phyloP scores from a whole-genome alignment of 2,113 vertebrate species.

The Syrrhaptes paradoxus region DNA sequence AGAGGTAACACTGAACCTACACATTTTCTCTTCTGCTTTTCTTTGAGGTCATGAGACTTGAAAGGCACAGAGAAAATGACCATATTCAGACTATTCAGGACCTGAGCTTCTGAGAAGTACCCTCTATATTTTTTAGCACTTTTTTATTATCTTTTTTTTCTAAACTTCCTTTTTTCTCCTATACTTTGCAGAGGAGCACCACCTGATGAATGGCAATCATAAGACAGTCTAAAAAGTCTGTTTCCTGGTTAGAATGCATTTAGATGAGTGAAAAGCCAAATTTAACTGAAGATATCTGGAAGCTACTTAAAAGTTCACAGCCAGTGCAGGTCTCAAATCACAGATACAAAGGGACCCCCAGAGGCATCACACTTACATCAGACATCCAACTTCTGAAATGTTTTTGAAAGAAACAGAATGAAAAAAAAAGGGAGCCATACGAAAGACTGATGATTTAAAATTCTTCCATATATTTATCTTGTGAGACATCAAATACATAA shows the following conservation, averaged over 20 bases:
- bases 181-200: not conserved
- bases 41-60: not conserved
- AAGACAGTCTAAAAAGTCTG: not conserved
- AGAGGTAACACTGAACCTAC: not conserved
- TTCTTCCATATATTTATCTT: not conserved
- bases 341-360: not conserved
- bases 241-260: not conserved
- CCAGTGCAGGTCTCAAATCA: not conserved
- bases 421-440: not conserved
- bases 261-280: not conserved
- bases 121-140: not conserved
- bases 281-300: not conserved
- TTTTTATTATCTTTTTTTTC: too few relatives aligned
- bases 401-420: not conserved
- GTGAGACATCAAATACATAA: not conserved
- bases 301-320: not conserved
- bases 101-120: not conserved
- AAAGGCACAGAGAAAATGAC: not conserved
- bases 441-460: not conserved
- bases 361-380: not conserved
- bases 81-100: not conserved
- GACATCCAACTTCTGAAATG: not conserved
- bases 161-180: not conserved
- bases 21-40: not conserved
- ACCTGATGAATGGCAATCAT: not conserved